Evolutionary conservation across 30 jellyfish, hydroid and myxozoan species (phyloP), one percentile per base, ranked within the genome.

Genomic region (Catostylus mosaicus): DNA sequence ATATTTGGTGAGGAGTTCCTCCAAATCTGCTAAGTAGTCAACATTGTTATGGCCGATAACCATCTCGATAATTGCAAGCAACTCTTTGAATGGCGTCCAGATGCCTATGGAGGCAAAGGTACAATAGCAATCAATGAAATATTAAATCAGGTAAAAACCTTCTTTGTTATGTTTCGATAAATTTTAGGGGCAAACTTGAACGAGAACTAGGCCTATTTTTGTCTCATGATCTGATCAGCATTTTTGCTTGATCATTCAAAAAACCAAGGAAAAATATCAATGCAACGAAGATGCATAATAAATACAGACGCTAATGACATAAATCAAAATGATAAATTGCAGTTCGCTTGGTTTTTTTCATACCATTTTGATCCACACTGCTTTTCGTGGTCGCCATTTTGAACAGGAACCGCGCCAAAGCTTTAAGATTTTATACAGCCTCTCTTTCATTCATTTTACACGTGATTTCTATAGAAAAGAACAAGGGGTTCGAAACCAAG

Each of bases 71-170:
- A 77, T 51, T 3, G 85, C 52, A 7, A 82, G 92, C 77, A 92
- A 67, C 66, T 92, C 98, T 73, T 92, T 92, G 52, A 26, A 79
- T 60, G 98, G 83, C 22, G 90, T 67, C 98, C 98, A 92, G 74
- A 84, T 71, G 14, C 88, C 96, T 90, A 64, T 46, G 57, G 20
- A 30, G 22, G 3, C 36, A 35, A 23, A 62, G 23, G 30, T 45
- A 40, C 54, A 40, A 40, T 5, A 40, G 7, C 11, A 40, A 40
- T 5, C 14, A 40, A 7, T 40, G 54, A 68, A 31, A 38, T 35
- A 16, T 16, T 33, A 61, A 22, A 61, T 61, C 50, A 26, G 38
- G 26, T n/a, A n/a, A 61, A 24, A 61, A 40, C n/a, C n/a, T n/a
- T n/a, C n/a, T n/a, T n/a, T n/a, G n/a, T n/a, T n/a, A n/a, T n/a